phyloP scores from a whole-genome alignment of 2,113 vertebrate genomes.

The Perca flavescens region DNA sequence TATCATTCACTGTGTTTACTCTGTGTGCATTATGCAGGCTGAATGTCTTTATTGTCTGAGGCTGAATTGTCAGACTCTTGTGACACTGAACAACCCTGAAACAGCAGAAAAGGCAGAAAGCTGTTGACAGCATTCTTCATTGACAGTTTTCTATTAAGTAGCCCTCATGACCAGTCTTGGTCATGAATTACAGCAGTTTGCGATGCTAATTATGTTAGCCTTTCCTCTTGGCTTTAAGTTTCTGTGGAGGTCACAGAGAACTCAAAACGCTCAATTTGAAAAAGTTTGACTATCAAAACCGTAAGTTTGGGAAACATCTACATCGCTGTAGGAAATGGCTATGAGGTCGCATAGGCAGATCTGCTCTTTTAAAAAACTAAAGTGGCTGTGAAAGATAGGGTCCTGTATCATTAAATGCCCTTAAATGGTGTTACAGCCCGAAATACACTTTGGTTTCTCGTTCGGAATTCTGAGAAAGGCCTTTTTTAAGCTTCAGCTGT shows the following conservation, averaged over 20 bases:
- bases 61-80: conserved; percentile 65
- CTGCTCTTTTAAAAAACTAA: conserved; percentile 43
- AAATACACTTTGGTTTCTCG: conserved; percentile 59
- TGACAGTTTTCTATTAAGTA: conserved; percentile 50
- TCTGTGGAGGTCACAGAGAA: conserved; percentile 29
- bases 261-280: neutral
- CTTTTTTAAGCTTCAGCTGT: conserved; percentile 53
- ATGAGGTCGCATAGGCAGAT: conserved; percentile 32
- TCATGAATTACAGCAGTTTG: conserved; percentile 60
- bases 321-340: conserved; percentile 14
- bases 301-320: conserved; percentile 41
- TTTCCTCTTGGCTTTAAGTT: conserved; percentile 24
- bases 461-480: conserved; percentile 45
- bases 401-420: conserved; percentile 56
- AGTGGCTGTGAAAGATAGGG: conserved; percentile 59
- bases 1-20: conserved; percentile 46
- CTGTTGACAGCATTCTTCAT: conserved; percentile 62
- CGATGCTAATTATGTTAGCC: conserved; percentile 45
- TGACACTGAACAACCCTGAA: conserved; percentile 68
- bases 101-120: conserved; percentile 63
- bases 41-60: conserved; percentile 73
- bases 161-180: conserved; percentile 49
- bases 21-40: conserved; percentile 53
- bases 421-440: conserved; percentile 61
- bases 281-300: conserved; percentile 25